A percentile compares a stretch with the other conserved stretches of the same genome.
These are phyloP conservation scores for Leptinotarsa texana DNA, from an alignment of 1,140 invertebrate genomes.

Conservation along the genomic window DNA sequence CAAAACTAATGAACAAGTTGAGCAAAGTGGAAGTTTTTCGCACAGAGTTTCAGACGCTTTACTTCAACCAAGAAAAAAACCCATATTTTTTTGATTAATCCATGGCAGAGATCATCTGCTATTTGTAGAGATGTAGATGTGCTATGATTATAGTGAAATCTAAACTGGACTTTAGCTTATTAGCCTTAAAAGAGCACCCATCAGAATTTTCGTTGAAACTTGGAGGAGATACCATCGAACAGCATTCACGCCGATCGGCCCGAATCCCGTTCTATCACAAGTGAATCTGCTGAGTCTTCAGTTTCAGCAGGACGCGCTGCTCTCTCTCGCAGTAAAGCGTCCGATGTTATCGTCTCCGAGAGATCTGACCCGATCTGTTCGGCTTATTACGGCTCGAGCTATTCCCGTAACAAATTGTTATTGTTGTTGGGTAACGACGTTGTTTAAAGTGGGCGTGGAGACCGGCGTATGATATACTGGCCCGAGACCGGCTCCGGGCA, in stretches of 20 bases:
- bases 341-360: constrained; percentile 5
- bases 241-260: neutral
- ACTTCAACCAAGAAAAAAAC: no score
- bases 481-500: constrained; percentile 45
- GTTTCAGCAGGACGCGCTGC: constrained; percentile 3
- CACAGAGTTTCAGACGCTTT: no score
- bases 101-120: no score
- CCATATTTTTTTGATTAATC: no score
- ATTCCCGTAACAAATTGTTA: constrained; percentile 57
- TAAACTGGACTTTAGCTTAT: no score
- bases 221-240: neutral
- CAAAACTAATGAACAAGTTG: no score
- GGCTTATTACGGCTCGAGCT: constrained; percentile 49
- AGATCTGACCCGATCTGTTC: constrained; percentile 51
- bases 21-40: no score
- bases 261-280: constrained; percentile 15
- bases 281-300: constrained; percentile 15
- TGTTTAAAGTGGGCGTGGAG: constrained; percentile 53
- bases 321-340: constrained; percentile 7
- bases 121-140: no score
- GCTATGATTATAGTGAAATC: no score
- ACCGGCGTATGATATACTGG: constrained; percentile 49
- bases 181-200: no score
- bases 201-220: no score
- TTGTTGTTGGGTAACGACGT: constrained; percentile 56